Conservation (phyloP, 2,113 vertebrate species). For the Prinia subflava region DNA sequence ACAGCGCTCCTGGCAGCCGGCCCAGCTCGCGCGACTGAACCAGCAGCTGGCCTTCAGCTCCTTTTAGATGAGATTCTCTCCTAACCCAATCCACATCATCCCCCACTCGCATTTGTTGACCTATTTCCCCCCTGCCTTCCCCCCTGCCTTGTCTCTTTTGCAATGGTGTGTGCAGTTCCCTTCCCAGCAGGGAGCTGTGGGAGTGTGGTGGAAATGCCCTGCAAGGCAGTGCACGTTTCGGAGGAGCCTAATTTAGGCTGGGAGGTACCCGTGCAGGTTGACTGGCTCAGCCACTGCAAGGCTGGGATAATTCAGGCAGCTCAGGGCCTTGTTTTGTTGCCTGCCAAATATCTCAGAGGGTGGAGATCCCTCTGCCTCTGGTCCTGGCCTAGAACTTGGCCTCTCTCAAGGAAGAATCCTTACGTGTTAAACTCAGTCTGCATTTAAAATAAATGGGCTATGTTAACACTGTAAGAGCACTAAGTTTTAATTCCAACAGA, state of each 20-base stretch:
- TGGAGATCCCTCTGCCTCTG: neutral
- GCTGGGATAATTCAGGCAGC: neutral
- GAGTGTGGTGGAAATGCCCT: neutral
- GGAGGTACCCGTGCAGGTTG: neutral
- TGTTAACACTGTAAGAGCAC: neutral
- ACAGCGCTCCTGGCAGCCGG: neutral
- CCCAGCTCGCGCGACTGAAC: neutral
- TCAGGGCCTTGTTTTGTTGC: neutral
- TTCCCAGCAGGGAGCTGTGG: neutral
- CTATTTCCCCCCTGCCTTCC: neutral
- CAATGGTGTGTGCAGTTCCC: neutral
- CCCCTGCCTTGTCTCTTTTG: neutral
- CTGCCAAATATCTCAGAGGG: neutral
- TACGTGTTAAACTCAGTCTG: neutral
- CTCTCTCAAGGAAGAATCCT: neutral
- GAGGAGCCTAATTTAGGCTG: neutral
- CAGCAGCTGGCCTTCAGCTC: slow-evolving; percentile 38
- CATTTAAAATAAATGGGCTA: neutral
- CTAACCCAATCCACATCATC: neutral
- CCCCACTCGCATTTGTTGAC: neutral
- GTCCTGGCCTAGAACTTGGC: neutral
- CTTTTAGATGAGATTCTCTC: slow-evolving; percentile 47
- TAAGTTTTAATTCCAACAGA: neutral
- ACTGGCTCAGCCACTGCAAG: neutral
- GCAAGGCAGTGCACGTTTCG: fast-evolving